phyloP scores from a whole-genome alignment of 2,888 invertebrate genomes.

The Caenorhabditis uteleia region DNA sequence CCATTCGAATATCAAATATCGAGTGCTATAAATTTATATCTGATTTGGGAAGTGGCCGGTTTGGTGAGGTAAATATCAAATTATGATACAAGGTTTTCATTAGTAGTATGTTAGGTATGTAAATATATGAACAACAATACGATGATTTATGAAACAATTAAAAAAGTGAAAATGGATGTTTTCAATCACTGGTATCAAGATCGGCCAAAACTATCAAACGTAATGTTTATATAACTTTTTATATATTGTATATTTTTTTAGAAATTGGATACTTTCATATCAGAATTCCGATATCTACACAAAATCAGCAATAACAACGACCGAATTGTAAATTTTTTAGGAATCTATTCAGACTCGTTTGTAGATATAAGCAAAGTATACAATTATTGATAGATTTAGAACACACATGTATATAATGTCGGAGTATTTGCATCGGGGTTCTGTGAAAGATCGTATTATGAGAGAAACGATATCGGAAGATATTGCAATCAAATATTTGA shows the following conservation, averaged over 20 bases:
- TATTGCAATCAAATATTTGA: conserved; percentile 47
- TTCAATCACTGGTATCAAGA: conserved; percentile 56
- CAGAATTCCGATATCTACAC: conserved; percentile 49
- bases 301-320: conserved; percentile 40
- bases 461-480: conserved; percentile 44
- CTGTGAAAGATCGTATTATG: conserved; percentile 46
- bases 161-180: conserved; percentile 49
- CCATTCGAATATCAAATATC: conserved; percentile 29
- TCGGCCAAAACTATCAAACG: conserved; percentile 28
- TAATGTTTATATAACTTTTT: background rate
- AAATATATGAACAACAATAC: conserved; percentile 43
- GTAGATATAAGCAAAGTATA: background rate
- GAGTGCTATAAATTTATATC: conserved; percentile 22
- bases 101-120: conserved; percentile 28
- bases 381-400: conserved; percentile 5
- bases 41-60: conserved; percentile 45
- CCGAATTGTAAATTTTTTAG: conserved; percentile 51
- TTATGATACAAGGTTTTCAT: conserved; percentile 1
- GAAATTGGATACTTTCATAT: conserved; percentile 45
- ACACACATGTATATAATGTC: conserved; percentile 44
- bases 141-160: conserved; percentile 35
- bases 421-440: conserved; percentile 48
- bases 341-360: conserved; percentile 45
- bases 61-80: conserved; percentile 36
- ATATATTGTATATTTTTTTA: conserved; percentile 4